Conservation (phyloP, 2,888 invertebrate species). For the Macrophya alboannulata region DNA sequence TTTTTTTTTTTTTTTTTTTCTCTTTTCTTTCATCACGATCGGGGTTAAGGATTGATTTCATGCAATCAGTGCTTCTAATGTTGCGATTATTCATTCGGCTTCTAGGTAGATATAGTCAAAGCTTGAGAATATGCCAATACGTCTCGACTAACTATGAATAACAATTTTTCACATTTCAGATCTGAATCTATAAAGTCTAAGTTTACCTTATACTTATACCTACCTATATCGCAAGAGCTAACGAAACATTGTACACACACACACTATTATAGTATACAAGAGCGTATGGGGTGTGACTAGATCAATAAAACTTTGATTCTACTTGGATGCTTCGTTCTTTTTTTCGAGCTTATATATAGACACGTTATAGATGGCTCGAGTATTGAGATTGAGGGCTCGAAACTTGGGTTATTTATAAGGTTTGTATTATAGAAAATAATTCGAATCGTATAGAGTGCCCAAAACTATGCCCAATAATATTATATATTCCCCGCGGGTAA, state of each 20-base stretch:
- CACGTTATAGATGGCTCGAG: not conserved
- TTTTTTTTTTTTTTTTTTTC: not conserved
- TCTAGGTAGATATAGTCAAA: not conserved
- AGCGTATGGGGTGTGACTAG: not conserved
- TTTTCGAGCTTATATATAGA: not conserved
- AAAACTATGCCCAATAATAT: not conserved
- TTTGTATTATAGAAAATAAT: not conserved
- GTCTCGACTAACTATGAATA: not conserved
- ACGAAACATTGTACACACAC: not conserved
- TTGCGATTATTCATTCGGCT: not conserved
- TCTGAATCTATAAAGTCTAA: not conserved
- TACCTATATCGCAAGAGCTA: not conserved
- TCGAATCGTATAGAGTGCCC: not conserved
- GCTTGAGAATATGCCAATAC: not conserved
- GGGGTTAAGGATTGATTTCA: not conserved
- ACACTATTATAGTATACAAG: no score
- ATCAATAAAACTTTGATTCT: constrained; percentile 21
- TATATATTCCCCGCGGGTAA: not conserved
- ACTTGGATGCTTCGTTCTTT: not conserved
- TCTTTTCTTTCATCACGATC: not conserved
- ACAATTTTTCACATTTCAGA: not conserved
- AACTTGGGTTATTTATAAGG: not conserved
- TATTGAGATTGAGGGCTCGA: not conserved
- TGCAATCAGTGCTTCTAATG: not conserved
- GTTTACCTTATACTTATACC: not conserved